A percentile compares a stretch with the other conserved stretches of the same genome.
Conservation (phyloP, 2,113 vertebrate species). For the Hemicordylus capensis region DNA sequence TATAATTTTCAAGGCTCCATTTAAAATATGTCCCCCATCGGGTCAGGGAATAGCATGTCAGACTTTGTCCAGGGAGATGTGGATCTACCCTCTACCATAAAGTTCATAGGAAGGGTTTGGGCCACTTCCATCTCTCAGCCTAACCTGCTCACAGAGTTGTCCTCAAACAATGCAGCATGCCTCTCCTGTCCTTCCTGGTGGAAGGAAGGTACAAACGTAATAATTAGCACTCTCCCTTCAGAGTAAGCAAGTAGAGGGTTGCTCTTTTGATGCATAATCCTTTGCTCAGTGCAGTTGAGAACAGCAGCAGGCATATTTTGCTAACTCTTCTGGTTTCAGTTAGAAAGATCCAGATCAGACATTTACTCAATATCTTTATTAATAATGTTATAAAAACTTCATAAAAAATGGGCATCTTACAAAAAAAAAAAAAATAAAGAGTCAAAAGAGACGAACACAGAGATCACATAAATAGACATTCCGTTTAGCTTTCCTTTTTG, state of each 20-base stretch:
- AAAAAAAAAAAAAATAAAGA: constrained; percentile 49
- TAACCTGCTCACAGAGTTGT: too few relatives aligned
- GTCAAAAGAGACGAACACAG: not conserved
- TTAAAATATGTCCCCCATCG: too few relatives aligned
- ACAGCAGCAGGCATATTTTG: not conserved
- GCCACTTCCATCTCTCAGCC: too few relatives aligned
- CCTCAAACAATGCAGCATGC: too few relatives aligned
- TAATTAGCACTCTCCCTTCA: not conserved
- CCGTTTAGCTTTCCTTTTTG: constrained; percentile 65
- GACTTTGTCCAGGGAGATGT: too few relatives aligned
- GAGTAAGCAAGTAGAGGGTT: not conserved
- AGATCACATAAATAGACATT: constrained; percentile 74
- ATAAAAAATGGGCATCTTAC: constrained; percentile 78
- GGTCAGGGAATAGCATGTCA: too few relatives aligned
- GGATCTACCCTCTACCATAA: too few relatives aligned
- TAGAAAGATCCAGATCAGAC: not conserved
- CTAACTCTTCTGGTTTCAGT: not conserved
- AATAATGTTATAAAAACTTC: constrained; percentile 61
- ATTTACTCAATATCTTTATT: constrained; percentile 69
- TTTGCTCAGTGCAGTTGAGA: not conserved
- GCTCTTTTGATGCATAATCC: too few relatives aligned
- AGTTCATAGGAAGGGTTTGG: too few relatives aligned
- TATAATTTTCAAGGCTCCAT: too few relatives aligned
- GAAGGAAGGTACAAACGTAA: too few relatives aligned
- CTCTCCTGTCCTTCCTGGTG: too few relatives aligned